Percentiles rank a stretch among this genome's conserved stretches.
phyloP scores from a whole-genome alignment of 2,888 invertebrate species.

The Drosophila fulvimacula region DNA sequence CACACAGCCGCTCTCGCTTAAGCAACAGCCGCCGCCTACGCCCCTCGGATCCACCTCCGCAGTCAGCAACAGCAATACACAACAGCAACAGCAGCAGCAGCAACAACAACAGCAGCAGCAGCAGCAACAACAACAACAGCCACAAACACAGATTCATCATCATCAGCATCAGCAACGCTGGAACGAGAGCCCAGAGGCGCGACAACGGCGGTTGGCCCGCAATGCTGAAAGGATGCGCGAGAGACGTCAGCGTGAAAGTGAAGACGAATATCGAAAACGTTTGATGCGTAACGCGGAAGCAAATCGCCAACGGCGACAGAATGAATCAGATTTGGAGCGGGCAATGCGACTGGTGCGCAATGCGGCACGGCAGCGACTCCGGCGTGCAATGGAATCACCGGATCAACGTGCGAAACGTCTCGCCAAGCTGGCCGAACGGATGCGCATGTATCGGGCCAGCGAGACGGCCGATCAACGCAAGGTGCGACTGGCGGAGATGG shows the following conservation, averaged over 20 bases:
- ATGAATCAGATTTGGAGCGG: constrained; percentile 83
- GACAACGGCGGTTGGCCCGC: constrained; percentile 84
- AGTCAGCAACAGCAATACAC: constrained; percentile 54
- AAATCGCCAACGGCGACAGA: constrained; percentile 84
- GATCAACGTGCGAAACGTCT: constrained; percentile 83
- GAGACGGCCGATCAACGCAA: constrained; percentile 84
- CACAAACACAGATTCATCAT: constrained; percentile 52
- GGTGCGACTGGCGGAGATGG: constrained; percentile 84
- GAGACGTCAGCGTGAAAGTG: constrained; percentile 83
- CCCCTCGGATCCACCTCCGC: constrained; percentile 65
- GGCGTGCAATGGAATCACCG: constrained; percentile 85
- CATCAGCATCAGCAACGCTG: constrained; percentile 82
- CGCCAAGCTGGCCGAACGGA: constrained; percentile 84
- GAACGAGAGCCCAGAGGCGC: constrained; percentile 85
- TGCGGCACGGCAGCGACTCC: constrained; percentile 84
- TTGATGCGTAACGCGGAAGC: constrained; percentile 84
- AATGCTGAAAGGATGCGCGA: constrained; percentile 85
- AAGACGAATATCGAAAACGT: constrained; percentile 84
- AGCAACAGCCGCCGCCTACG: constrained; percentile 69
- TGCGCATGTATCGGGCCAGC: constrained; percentile 84
- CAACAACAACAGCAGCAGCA: constrained; percentile 43
- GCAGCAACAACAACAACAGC: constrained; percentile 36
- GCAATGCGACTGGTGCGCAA: constrained; percentile 84
- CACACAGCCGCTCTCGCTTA: constrained; percentile 77
- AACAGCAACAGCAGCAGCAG: constrained; percentile 49